A percentile compares a stretch with the other conserved stretches of the same genome.
Conservation (phyloP, 1,140 invertebrate genomes). For the Brachionus sp. region DNA sequence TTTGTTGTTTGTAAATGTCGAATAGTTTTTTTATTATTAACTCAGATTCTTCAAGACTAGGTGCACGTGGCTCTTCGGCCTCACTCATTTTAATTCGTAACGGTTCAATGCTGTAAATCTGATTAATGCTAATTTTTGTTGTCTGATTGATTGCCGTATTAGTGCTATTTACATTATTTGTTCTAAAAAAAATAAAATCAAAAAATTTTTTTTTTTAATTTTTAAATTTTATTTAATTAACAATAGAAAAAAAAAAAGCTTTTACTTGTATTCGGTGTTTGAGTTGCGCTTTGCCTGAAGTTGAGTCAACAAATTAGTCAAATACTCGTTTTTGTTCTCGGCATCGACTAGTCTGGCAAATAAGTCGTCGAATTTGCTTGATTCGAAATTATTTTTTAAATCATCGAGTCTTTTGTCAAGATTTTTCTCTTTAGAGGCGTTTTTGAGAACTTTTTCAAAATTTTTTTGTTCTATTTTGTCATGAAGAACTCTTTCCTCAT, state of each 20-base stretch:
- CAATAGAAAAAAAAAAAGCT: no score
- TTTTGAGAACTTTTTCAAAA: constrained; percentile 29
- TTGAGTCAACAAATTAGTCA: constrained; percentile 34
- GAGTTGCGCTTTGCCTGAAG: constrained; percentile 20
- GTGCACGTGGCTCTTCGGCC: constrained; percentile 28
- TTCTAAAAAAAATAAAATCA: neutral
- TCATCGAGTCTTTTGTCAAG: constrained; percentile 21
- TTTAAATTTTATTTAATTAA: neutral
- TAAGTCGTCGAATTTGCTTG: constrained; percentile 14
- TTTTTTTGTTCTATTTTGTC: constrained; percentile 19
- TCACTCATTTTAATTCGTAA: constrained; percentile 29
- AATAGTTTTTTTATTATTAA: constrained; percentile 43
- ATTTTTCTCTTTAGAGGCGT: neutral
- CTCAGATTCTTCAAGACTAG: constrained; percentile 40
- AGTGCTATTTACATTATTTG: constrained; percentile 42
- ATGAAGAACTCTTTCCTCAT: neutral
- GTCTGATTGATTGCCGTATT: neutral
- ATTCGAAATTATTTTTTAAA: constrained; percentile 18
- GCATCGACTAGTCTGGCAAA: constrained; percentile 19
- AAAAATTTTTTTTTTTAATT: neutral
- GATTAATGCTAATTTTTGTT: constrained; percentile 32
- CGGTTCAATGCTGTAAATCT: constrained; percentile 29
- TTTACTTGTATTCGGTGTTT: constrained; percentile 26
- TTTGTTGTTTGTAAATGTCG: constrained; percentile 39
- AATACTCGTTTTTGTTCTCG: constrained; percentile 44